A percentile compares a stretch with the other conserved stretches of the same genome.
phyloP scores from a whole-genome alignment of 1,140 invertebrate genomes.

The Leptestheria dahalacensis region DNA sequence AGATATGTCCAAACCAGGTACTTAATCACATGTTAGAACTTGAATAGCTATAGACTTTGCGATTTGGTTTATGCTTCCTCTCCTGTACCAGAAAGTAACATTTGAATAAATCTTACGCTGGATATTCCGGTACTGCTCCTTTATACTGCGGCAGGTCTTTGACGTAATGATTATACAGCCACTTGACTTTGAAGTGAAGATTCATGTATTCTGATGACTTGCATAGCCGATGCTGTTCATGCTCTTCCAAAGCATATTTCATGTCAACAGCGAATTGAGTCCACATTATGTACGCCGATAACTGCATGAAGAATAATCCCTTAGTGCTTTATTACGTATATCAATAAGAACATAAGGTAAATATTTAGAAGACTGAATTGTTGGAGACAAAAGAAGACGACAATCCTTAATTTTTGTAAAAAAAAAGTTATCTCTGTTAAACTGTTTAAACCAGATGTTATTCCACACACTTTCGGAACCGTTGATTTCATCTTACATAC shows the following conservation, averaged over 20 bases:
- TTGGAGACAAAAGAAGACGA: too few species aligned
- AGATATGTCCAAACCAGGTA: too few species aligned
- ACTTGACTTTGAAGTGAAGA: conserved; percentile 97
- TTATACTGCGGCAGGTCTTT: conserved; percentile 94
- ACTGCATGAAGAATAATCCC: conserved; percentile 36
- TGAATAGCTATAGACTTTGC: too few species aligned
- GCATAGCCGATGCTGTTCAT: conserved; percentile 86
- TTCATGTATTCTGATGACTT: conserved; percentile 99
- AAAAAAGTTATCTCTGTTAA: conserved; percentile 8
- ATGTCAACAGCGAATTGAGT: conserved; percentile 91
- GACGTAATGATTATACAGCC: conserved; percentile 97
- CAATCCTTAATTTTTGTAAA: too few species aligned
- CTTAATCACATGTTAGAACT: too few species aligned
- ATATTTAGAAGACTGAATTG: not conserved
- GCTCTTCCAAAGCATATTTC: conserved; percentile 95
- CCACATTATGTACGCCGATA: conserved; percentile 97
- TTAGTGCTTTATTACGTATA: too few species aligned
- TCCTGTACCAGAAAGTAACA: conserved; percentile 3
- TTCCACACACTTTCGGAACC: not conserved
- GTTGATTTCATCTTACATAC: not conserved
- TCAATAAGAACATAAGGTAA: not conserved
- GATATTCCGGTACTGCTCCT: conserved; percentile 83
- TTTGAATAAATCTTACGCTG: conserved; percentile 43
- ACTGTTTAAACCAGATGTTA: not conserved
- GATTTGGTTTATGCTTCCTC: not conserved